These are phyloP conservation scores for Acridotheres tristis DNA, from an alignment of 2,797 vertebrate species.

Conservation along the genomic window DNA sequence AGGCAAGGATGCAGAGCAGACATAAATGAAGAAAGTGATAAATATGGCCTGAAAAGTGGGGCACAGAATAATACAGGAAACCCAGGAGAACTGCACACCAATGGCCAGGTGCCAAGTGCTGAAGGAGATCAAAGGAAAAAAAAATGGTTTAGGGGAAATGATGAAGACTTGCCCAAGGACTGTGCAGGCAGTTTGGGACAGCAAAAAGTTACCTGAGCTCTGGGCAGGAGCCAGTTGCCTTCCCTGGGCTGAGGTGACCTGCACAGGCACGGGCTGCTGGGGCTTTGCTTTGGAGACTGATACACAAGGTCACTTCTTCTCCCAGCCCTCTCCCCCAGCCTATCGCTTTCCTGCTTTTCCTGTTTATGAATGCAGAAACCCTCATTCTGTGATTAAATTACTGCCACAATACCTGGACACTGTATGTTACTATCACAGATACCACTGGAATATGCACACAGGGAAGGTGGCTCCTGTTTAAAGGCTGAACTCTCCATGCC, in stretches of 20 bases:
- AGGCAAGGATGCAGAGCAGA: neutral
- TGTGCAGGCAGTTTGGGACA: neutral
- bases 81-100: neutral
- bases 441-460: neutral
- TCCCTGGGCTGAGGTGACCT: neutral
- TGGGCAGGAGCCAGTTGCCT: neutral
- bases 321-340: neutral
- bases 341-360: neutral
- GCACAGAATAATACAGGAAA: neutral
- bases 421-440: fast-evolving
- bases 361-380: fast-evolving
- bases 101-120: neutral
- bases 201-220: neutral
- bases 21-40: neutral
- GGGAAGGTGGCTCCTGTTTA: neutral
- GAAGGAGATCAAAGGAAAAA: neutral
- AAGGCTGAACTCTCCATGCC: neutral
- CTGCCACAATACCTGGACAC: neutral
- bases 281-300: neutral
- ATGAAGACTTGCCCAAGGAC: neutral
- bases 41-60: neutral
- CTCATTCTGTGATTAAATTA: neutral
- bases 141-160: neutral
- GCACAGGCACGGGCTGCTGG: neutral
- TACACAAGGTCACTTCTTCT: neutral